Evolutionary conservation across 2,113 vertebrate genomes (phyloP), one percentile per base, ranked within the genome.

Genomic region (Pseudorhombus dupliciocellatus): DNA sequence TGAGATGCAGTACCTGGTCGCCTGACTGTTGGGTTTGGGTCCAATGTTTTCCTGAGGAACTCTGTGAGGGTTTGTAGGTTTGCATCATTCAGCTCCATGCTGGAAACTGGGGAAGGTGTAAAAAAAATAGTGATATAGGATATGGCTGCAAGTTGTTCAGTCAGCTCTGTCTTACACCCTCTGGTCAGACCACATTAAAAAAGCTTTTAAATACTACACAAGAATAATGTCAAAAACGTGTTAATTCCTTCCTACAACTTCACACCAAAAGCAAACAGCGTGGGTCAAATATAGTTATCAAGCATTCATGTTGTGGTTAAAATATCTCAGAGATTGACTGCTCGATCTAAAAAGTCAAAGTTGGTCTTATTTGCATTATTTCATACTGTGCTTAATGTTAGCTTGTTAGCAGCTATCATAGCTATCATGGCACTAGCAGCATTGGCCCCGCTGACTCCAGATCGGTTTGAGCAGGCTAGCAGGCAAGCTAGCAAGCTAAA

Each of bases 11-110:
- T 82, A 99, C 97, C 98, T 93, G 98, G 98, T 54, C 97, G 96
- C 75, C 98, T 95, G 88, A 99, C 92, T 46, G 94, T 79, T 69
- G 98, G 97, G 89, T 99, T 96, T 62, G 97, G 97, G 90, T 97
- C 96, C 73, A 99, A 90, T 0, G 98, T 99, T 91, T 99, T 99
- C 90, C 94, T 95, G 44, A 99, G 90, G 77, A 96, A 98, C 79
- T 99, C 97, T 4, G 97, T 99, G 84, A 99, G 90, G 44, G 94
- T 95, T 83, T 98, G 97, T 73, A 99, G 94, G 92, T 99, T 98
- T 69, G 93, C 94, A 89, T 99, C 97, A 80, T 96, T 99, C 68
- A 99, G 93, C 83, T 99, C 98, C 98, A 99, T 99, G 90, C 67
- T 87, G 73, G 57, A 44, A 58, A 34, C 77, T 81, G 24, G 9